These are phyloP conservation scores for Apis dorsata DNA, from an alignment of 1,140 invertebrate genomes.

Conservation along the genomic window DNA sequence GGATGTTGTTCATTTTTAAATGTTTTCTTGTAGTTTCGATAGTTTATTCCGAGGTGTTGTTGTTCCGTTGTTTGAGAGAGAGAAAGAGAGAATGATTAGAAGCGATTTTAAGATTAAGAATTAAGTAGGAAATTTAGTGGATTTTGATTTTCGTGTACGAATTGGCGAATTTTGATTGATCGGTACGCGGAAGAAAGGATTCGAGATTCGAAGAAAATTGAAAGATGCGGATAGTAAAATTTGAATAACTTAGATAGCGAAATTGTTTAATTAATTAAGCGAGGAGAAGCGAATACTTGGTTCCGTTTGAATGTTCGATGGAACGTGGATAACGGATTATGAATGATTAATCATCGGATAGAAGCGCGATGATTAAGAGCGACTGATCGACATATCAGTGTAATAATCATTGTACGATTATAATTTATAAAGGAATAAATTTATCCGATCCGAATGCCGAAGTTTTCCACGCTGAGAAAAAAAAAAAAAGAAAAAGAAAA, in stretches of 20 bases:
- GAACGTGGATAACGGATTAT: no score
- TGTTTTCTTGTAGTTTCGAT: neutral
- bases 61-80: neutral
- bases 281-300: neutral
- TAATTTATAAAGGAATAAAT: no score
- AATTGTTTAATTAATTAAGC: neutral
- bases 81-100: no score
- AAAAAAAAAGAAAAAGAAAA: no score
- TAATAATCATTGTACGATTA: neutral
- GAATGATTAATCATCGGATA: neutral
- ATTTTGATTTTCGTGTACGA: neutral
- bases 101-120: neutral
- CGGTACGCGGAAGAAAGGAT: no score
- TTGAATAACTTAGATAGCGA: neutral
- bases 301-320: neutral
- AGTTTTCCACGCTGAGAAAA: neutral
- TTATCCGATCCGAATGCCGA: neutral
- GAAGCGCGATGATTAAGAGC: neutral
- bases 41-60: neutral
- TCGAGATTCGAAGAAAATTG: no score
- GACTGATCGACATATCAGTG: conserved; percentile 30
- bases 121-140: neutral
- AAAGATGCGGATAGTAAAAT: neutral
- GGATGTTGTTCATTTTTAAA: neutral
- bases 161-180: no score